A percentile compares a stretch with the other conserved stretches of the same genome.
Evolutionary conservation across 2,888 invertebrate genomes (phyloP).

Genomic region (Pachliopta kotzebuea): DNA sequence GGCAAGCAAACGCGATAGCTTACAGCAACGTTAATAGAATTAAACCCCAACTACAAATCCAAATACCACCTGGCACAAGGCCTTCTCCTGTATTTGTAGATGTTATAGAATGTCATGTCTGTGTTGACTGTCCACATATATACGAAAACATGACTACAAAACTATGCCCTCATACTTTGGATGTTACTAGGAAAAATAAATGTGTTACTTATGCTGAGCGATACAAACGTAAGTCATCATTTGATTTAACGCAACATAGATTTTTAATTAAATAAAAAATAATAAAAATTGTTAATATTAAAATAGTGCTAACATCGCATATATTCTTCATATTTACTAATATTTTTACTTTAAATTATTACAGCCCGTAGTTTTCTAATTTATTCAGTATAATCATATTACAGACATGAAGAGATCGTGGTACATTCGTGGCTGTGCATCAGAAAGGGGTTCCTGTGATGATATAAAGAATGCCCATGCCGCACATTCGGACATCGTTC

Average conservation of each 20-base stretch:
- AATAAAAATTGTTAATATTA: not conserved
- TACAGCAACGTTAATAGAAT: conserved; percentile 11
- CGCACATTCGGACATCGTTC: conserved; percentile 41
- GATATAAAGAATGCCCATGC: conserved; percentile 51
- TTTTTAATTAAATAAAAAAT: not conserved
- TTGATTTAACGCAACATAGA: not conserved
- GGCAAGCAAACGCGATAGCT: conserved; percentile 19
- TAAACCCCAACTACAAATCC: conserved; percentile 21
- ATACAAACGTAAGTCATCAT: conserved; percentile 49
- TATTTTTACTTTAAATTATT: not conserved
- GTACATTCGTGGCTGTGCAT: conserved; percentile 59
- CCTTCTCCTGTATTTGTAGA: conserved; percentile 18
- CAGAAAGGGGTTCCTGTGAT: conserved; percentile 57
- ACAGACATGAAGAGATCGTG: conserved; percentile 52
- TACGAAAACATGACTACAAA: conserved; percentile 43
- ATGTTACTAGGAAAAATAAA: conserved; percentile 42
- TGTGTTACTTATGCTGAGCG: conserved; percentile 59
- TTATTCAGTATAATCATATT: not conserved
- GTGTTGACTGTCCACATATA: conserved; percentile 51
- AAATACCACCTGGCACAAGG: conserved; percentile 13
- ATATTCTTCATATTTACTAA: no score
- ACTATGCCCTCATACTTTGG: conserved; percentile 46
- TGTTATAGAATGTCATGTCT: conserved; percentile 49
- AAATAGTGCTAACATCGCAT: no score
- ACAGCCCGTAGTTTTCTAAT: not conserved